Percentiles rank a stretch among this genome's conserved stretches.
phyloP scores from a whole-genome alignment of 2,113 vertebrate genomes.

The Ciconia boyciana region DNA sequence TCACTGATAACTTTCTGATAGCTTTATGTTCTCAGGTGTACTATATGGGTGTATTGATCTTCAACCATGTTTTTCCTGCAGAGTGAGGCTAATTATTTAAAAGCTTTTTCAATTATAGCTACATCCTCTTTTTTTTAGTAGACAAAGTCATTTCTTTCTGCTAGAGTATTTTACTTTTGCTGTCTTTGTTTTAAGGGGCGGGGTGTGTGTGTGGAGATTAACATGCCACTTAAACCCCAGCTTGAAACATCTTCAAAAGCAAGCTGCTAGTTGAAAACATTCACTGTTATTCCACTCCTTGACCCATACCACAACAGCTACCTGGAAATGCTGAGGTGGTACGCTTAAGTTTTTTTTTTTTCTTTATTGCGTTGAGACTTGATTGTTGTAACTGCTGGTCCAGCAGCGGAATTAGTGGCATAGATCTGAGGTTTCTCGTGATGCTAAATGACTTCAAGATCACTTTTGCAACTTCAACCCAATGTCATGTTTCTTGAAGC shows the following conservation, averaged over 20 bases:
- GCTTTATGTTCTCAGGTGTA: neutral
- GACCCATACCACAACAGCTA: neutral
- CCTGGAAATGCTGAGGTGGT: neutral
- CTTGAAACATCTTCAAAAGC: neutral
- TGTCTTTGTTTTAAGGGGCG: neutral
- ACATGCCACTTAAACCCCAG: neutral
- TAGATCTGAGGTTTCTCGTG: neutral
- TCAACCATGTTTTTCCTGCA: neutral
- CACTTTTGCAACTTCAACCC: neutral
- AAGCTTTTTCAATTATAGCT: neutral
- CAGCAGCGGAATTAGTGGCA: neutral
- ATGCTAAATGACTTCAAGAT: neutral
- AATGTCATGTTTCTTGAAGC: neutral
- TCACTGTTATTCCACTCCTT: neutral
- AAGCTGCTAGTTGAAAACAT: neutral
- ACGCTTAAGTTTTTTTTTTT: neutral
- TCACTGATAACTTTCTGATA: neutral
- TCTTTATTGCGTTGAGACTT: neutral
- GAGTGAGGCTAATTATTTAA: neutral
- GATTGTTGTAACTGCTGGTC: neutral
- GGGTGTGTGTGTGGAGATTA: too few relatives aligned
- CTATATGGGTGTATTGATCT: neutral
- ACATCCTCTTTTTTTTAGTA: neutral
- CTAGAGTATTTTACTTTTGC: neutral
- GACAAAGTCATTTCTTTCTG: neutral